Conservation (phyloP, 2,888 invertebrate species). For the Phengaris arion region DNA sequence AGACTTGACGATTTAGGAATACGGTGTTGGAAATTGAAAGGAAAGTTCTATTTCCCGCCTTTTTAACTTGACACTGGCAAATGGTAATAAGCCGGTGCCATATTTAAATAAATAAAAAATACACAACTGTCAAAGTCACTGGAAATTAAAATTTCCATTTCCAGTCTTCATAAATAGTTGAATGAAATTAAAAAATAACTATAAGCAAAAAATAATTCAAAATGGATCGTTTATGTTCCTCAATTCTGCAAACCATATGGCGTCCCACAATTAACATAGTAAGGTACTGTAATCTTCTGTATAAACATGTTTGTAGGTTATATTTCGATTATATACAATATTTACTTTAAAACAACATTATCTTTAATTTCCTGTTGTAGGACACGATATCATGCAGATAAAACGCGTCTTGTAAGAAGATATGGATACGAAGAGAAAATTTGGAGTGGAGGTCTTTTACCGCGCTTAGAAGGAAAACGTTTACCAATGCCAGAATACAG, state of each 20-base stretch:
- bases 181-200: no score
- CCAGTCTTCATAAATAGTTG: no score
- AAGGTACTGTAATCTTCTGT: constrained; percentile 54
- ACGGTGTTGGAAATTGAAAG: no score
- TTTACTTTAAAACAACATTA: not conserved
- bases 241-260: constrained; percentile 61
- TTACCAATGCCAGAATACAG: constrained; percentile 84
- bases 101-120: no score
- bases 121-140: no score
- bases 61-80: no score
- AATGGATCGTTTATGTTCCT: constrained; percentile 62
- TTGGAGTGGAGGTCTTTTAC: constrained; percentile 83
- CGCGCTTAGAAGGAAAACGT: constrained; percentile 79
- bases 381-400: constrained; percentile 81
- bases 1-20: no score
- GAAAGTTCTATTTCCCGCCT: no score
- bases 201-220: not conserved
- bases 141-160: no score
- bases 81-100: no score
- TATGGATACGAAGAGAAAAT: constrained; percentile 86
- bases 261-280: constrained; percentile 61
- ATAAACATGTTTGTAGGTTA: not conserved
- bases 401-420: constrained; percentile 81
- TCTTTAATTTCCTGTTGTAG: constrained; percentile 44
- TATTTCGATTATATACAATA: constrained; percentile 13